These are phyloP conservation scores for Riptortus pedestris DNA, from an alignment of 1,140 invertebrate genomes.

Conservation along the genomic window DNA sequence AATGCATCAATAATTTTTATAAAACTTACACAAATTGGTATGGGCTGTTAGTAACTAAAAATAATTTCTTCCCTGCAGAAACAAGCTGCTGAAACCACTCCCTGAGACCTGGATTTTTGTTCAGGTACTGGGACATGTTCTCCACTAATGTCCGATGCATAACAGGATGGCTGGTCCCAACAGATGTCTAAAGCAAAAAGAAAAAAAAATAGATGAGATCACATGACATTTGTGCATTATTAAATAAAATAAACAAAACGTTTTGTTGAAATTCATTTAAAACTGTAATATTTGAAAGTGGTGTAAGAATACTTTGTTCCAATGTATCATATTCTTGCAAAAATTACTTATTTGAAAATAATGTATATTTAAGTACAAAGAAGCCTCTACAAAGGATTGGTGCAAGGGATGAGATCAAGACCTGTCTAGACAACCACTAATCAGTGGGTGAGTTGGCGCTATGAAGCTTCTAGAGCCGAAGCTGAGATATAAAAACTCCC, in stretches of 20 bases:
- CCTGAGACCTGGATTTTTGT: slow-evolving; percentile 61
- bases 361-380: too few species aligned
- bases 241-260: neutral
- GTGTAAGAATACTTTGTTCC: too few species aligned
- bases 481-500: too few species aligned
- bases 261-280: neutral
- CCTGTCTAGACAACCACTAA: too few species aligned
- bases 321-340: too few species aligned
- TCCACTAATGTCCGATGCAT: slow-evolving; percentile 80
- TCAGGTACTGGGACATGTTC: slow-evolving; percentile 69
- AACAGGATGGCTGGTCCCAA: slow-evolving; percentile 77
- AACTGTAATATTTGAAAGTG: neutral
- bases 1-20: too few species aligned
- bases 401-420: too few species aligned
- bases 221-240: neutral
- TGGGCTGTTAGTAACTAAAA: slow-evolving; percentile 93
- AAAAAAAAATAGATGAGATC: slow-evolving; percentile 25
- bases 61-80: slow-evolving; percentile 73
- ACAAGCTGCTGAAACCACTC: slow-evolving; percentile 66
- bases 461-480: too few species aligned
- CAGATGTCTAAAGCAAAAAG: slow-evolving; percentile 59
- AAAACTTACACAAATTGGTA: slow-evolving; percentile 88
- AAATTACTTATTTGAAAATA: too few species aligned
- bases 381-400: too few species aligned
- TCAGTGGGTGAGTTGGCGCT: too few species aligned